These are phyloP conservation scores for Anoplophora glabripennis DNA, from an alignment of 1,140 invertebrate genomes.

Conservation along the genomic window DNA sequence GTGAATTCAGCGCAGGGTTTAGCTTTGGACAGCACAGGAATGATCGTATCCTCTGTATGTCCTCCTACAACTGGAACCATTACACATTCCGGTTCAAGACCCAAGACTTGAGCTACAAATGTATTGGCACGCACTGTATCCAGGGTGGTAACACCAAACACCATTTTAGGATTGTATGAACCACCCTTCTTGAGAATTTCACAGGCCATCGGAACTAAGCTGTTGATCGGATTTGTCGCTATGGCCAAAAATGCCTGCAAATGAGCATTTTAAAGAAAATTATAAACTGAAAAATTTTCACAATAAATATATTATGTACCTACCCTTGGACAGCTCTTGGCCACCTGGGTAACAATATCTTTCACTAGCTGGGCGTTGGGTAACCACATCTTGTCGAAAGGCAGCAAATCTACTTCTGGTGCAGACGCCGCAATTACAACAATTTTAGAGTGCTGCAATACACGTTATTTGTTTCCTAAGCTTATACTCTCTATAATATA, in stretches of 20 bases:
- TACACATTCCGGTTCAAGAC: slow-evolving; percentile 63
- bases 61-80: slow-evolving; percentile 82
- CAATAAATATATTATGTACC: slow-evolving; percentile 3
- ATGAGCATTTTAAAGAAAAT: slow-evolving; percentile 11
- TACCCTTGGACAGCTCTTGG: slow-evolving; percentile 54
- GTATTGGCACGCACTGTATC: slow-evolving; percentile 75
- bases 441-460: slow-evolving; percentile 52
- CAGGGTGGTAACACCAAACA: slow-evolving; percentile 78
- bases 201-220: slow-evolving; percentile 57
- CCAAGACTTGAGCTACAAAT: slow-evolving; percentile 58
- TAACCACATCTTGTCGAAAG: slow-evolving; percentile 48
- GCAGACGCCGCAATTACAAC: slow-evolving; percentile 52
- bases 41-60: slow-evolving; percentile 71
- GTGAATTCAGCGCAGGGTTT: slow-evolving; percentile 54
- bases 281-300: slow-evolving; percentile 8
- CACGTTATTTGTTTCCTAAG: not conserved
- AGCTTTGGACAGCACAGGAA: slow-evolving; percentile 76
- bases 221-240: slow-evolving; percentile 58
- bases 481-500: not conserved
- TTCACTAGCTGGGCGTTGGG: slow-evolving; percentile 51
- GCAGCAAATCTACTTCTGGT: slow-evolving; percentile 14
- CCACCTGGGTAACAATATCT: slow-evolving; percentile 51
- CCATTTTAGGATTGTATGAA: slow-evolving; percentile 63
- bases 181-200: slow-evolving; percentile 58
- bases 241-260: slow-evolving; percentile 57